Evolutionary conservation across 2,888 invertebrate genomes (phyloP).

Genomic region (Agrochola circellaris): DNA sequence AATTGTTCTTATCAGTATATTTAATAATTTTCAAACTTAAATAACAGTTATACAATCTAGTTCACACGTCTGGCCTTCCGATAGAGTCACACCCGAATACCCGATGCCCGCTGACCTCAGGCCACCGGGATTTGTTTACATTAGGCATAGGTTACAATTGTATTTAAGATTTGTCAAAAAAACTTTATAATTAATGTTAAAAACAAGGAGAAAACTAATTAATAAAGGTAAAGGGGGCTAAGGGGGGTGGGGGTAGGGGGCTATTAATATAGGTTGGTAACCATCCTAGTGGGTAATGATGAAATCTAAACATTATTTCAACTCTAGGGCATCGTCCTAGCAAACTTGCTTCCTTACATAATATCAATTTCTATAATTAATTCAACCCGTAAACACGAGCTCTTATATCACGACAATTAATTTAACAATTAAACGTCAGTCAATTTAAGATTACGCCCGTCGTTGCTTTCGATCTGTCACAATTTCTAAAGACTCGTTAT

Average conservation of each 20-base stretch:
- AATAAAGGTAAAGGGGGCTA: too few species aligned
- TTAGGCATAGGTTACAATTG: too few species aligned
- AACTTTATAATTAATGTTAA: too few species aligned
- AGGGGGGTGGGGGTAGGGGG: too few species aligned
- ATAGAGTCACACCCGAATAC: too few species aligned
- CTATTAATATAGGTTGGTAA: background rate
- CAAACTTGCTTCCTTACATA: constrained; percentile 58
- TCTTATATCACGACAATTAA: constrained; percentile 80
- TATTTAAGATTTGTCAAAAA: too few species aligned
- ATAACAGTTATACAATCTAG: too few species aligned
- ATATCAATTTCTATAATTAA: constrained; percentile 73
- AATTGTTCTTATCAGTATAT: too few species aligned
- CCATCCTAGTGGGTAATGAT: background rate
- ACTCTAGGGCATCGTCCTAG: constrained; percentile 59
- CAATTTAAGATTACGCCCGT: constrained; percentile 74
- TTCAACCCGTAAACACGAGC: constrained; percentile 66
- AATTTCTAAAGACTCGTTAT: constrained; percentile 70
- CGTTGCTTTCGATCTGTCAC: constrained; percentile 78
- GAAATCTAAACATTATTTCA: constrained; percentile 26
- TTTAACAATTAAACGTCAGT: constrained; percentile 80
- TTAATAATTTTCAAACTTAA: too few species aligned
- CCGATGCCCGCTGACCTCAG: too few species aligned
- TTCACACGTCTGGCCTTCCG: too few species aligned
- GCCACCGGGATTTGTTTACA: too few species aligned
- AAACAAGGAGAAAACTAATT: background rate